Evolutionary conservation across 1,140 invertebrate genomes (phyloP).

Genomic region (Dinoponera quadriceps): DNA sequence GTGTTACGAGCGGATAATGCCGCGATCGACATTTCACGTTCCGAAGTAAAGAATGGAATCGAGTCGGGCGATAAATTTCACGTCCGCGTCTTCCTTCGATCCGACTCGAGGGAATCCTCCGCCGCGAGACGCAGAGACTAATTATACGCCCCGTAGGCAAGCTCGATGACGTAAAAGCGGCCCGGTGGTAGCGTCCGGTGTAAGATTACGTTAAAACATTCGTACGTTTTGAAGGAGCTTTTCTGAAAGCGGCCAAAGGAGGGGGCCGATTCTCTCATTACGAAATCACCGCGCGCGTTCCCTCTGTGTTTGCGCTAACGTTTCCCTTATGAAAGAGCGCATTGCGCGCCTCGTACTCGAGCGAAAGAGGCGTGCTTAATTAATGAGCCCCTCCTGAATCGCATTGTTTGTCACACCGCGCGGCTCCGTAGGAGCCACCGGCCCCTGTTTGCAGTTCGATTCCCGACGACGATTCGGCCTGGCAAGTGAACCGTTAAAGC

Average conservation of each 20-base stretch:
- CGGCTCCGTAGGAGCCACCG: constrained; percentile 17
- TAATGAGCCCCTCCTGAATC: constrained; percentile 31
- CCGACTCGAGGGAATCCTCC: background rate
- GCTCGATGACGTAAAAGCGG: background rate
- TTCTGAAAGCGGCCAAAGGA: too few relatives aligned
- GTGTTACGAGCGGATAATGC: background rate
- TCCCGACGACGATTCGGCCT: constrained; percentile 56
- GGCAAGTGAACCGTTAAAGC: constrained; percentile 71
- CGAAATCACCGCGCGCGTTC: background rate
- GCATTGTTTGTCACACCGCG: constrained; percentile 48
- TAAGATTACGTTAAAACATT: constrained; percentile 42
- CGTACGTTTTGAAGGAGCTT: background rate
- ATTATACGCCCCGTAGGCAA: background rate
- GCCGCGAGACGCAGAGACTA: background rate
- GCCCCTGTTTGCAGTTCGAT: constrained; percentile 33
- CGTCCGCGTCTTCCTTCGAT: background rate
- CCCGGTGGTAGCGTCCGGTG: background rate
- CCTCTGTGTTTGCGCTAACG: constrained; percentile 11
- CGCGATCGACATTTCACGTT: background rate
- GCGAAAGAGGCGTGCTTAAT: constrained; percentile 65
- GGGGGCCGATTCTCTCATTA: background rate
- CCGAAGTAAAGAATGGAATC: background rate
- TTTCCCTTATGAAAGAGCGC: constrained; percentile 12
- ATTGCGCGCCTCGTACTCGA: constrained; percentile 22
- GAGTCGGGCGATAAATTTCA: background rate